Base-by-base conservation (phyloP, 2,888 invertebrate species). In the Brachylomia viminalis region DNA sequence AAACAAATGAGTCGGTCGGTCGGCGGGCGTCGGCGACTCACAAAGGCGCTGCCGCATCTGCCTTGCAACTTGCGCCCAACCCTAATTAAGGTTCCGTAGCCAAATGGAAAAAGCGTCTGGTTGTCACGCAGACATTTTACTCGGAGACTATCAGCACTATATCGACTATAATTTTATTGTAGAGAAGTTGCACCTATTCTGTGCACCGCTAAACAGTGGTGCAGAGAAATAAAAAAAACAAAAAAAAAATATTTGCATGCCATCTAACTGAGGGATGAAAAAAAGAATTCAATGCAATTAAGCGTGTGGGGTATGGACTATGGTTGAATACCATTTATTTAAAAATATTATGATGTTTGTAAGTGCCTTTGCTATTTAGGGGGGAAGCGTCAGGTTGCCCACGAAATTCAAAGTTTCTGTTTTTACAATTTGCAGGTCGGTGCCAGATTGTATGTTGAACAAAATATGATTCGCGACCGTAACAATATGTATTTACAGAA, bases 1-100 rank as follows among this genome's bases (percentile, higher is more conserved):
- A 93, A 95, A 94, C 93, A 91, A 95, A 95, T 95, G 93, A 94
- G 92, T 90, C 91, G 85, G 88, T 85, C 91, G 90, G 92, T 90
- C 91, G 85, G 88, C 84, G 91, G 90, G 90, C 84, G 83, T 66
- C 49, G 66, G 67, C 67, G 38, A 79, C 56, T 80, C 82, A 92
- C 94, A 95, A 95, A 95, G 93, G 88, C 82, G 88, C 95, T 94
- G 92, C 89, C 94, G 91, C 76, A 67, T 67, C 67, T 67, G 67
- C 54, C 67, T 54, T n/a, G 52, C 33, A n/a, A 38, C 33, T 54
- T n/a, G 33, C 33, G 54, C 33, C 33, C 33, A 54, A 54, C 52
- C 17, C 33, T 67, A 38, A 33, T 67, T 54, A 67, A 11, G 54
- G 38, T 38, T 67, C n/a, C 54, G 33, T 20, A 54, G 33, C 2